Evolutionary conservation across 2,797 vertebrate genomes (phyloP).

Genomic region (Tolypeutes matacus): DNA sequence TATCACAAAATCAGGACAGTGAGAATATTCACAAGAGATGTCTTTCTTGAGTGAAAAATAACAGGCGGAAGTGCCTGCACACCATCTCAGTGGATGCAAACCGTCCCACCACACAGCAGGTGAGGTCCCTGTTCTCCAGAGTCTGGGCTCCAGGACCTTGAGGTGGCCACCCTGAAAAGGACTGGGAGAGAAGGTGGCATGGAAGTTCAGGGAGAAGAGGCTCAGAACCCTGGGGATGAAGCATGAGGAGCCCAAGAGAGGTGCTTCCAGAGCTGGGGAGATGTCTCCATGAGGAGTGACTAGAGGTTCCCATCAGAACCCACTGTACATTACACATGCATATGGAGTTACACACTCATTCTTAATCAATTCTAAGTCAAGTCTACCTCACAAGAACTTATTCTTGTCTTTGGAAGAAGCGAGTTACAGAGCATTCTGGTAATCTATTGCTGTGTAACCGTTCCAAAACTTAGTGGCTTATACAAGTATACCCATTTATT

Average conservation of each 20-base stretch:
- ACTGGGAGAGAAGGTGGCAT: neutral
- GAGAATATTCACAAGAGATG: neutral
- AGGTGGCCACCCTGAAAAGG: neutral
- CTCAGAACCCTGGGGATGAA: slow-evolving; percentile 11
- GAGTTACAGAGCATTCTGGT: neutral
- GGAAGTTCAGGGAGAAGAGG: slow-evolving; percentile 27
- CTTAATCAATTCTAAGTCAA: slow-evolving; percentile 1
- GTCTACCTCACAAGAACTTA: neutral
- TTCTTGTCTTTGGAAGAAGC: neutral
- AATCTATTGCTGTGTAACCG: neutral
- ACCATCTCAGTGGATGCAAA: neutral
- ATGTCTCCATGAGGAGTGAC: neutral
- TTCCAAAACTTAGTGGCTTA: neutral
- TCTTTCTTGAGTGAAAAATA: neutral
- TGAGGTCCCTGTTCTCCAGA: neutral
- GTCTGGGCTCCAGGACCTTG: neutral
- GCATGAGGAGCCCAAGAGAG: neutral
- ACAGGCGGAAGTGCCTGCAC: neutral
- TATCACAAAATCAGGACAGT: too few species aligned
- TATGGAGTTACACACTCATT: neutral
- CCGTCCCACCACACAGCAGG: neutral
- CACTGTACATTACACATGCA: neutral
- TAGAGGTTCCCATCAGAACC: neutral
- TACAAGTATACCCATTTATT: slow-evolving; percentile 10
- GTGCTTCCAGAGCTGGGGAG: neutral